Evolutionary conservation across 2,113 vertebrate genomes (phyloP).

Genomic region (Geococcyx californianus): DNA sequence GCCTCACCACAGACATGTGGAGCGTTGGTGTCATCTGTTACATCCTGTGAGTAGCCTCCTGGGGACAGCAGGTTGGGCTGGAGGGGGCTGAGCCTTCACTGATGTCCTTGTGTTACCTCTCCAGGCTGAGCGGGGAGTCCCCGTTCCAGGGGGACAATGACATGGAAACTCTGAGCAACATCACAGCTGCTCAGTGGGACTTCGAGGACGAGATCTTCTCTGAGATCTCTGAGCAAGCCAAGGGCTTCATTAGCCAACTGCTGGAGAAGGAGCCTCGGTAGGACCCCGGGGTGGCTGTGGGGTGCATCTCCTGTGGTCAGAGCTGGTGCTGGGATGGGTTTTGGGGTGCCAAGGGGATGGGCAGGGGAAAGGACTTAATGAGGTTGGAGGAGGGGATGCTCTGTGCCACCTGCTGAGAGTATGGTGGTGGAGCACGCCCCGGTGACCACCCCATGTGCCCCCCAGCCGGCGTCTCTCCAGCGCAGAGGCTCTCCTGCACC

Average conservation of each 20-base stretch:
- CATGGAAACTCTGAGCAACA: slow-evolving; percentile 78
- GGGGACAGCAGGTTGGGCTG: background rate
- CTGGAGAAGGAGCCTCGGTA: slow-evolving; percentile 82
- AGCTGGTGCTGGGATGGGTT: background rate
- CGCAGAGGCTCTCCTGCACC: slow-evolving; percentile 75
- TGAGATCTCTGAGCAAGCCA: slow-evolving; percentile 82
- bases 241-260: slow-evolving; percentile 83
- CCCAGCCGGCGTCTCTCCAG: slow-evolving; percentile 80
- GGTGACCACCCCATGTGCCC: fast-evolving
- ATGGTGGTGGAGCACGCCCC: background rate
- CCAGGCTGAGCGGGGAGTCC: slow-evolving; percentile 85
- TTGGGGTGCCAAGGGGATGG: background rate
- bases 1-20: slow-evolving; percentile 85
- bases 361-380: background rate
- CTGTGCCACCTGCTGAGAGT: background rate
- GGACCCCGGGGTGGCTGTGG: background rate
- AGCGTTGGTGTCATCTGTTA: slow-evolving; percentile 89
- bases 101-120: background rate
- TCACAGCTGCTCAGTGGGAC: slow-evolving; percentile 78
- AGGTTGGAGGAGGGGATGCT: background rate
- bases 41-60: slow-evolving; percentile 80
- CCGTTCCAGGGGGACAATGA: slow-evolving; percentile 85
- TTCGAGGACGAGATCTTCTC: slow-evolving; percentile 84
- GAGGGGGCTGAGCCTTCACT: background rate
- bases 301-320: background rate